Evolutionary conservation across 2,797 vertebrate genomes (phyloP), one percentile per base, ranked within the genome.

Genomic region (Threskiornis aethiopicus): DNA sequence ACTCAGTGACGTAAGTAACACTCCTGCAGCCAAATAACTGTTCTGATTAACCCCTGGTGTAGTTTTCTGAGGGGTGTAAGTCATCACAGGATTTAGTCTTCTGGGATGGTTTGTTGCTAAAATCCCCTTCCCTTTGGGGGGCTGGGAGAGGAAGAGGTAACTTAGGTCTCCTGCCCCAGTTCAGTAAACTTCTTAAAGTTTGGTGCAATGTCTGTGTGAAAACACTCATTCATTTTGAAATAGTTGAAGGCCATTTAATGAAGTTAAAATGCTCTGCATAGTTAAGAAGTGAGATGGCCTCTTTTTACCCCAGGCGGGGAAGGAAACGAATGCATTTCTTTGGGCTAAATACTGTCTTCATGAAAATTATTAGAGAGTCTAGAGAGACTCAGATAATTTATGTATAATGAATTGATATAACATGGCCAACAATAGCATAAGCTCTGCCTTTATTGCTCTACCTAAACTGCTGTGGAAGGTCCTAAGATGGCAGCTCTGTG

Each of bases 1-100:
- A 54, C 98, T 99, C 98, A 99, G 99, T 10, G 99, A 99, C 5
- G 99, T 99, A 97, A 98, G 98, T 98, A 49, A 20, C 37, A 39
- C 29, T 77, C 76, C 55, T 37, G 24, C 52, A 25, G 79, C 35
- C 62, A 5, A 9, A 26, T 5, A 13, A 13, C 61, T 33, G 13
- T 64, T 54, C 46, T 62, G 57, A 25, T 24, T 33, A 19, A 29
- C 21, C 10, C 17, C 52, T 33, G 21, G 31, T 33, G 16, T 2
- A 6, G 33, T 8, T n/a, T 67, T 58, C 73, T 37, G 35, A 11
- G 78, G 66, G 71, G 8, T 2, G 1, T 5, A 20, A 42, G 52
- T 47, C 46, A 6, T 6, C 22, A 73, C 16, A 42, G 26, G 16
- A 4, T 16, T 31, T 19, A 4, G 3, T 28, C 37, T 46, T 46